Base-by-base conservation (phyloP, 2,797 vertebrate species). In the Tragopan temminckii region DNA sequence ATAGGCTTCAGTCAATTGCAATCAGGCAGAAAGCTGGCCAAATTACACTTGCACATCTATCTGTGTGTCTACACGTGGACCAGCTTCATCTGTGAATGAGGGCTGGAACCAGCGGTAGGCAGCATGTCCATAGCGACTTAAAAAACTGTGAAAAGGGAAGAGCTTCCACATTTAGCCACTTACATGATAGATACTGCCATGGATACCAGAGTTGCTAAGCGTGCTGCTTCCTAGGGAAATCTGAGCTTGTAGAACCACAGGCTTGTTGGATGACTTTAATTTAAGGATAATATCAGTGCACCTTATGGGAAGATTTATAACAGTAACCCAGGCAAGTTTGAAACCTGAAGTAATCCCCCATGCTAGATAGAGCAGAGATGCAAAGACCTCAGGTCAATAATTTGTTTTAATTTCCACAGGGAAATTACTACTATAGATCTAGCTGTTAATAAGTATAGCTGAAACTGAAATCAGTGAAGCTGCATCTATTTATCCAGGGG, bases 141-240 rank as follows among this genome's bases (percentile, higher is more conserved):
- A 76, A 89, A 87, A 91, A 31, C 23, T 43, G 46, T 88, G 80
- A 85, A 82, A 93, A 31, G 36, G 61, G 92, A 74, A 67, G 21
- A 79, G 63, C 57, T 96, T 90, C 90, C 52, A 57, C 83, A 80
- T 95, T 94, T 96, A 93, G 78, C 71, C 69, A 82, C 3, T 0
- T 74, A 58, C 43, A 55, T 80, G 75, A 57, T 45, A 85, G 52
- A 43, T 86, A 82, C 46, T 88, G 78, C 61, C 42, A 11, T 88
- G 80, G 92, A 86, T 90, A 91, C 93, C 88, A 36, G 43, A 57
- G 92, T 87, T 95, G 89, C 95, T 90, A 89, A 80, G 93, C 15
- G 8, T 82, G 64, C 61, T 85, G 75, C 86, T 91, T 94, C 88
- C 80, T 52, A 57, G 52, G 61, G 75, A 94, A 90, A 78, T 74